Evolutionary conservation across 2,797 vertebrate genomes (phyloP).

Genomic region (Poecilia wingei): DNA sequence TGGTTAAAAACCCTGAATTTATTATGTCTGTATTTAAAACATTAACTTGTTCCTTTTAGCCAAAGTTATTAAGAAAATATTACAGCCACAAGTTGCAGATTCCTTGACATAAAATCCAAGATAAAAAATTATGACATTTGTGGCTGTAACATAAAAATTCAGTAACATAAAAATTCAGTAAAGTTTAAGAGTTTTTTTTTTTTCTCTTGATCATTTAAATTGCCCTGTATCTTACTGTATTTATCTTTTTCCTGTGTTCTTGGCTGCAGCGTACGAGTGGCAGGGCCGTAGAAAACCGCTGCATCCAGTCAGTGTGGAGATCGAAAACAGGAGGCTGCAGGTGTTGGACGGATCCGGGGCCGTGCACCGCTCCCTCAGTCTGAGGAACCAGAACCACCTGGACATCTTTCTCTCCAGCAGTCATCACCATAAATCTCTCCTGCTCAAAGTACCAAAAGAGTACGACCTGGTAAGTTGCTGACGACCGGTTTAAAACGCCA

Average conservation of each 20-base stretch:
- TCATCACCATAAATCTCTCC: slow-evolving; percentile 78
- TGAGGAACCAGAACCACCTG: slow-evolving; percentile 76
- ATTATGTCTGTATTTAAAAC: no score
- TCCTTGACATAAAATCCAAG: neutral
- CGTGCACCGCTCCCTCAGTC: slow-evolving; percentile 79
- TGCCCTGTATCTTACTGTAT: neutral
- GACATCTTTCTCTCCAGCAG: slow-evolving; percentile 86
- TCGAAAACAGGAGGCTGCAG: slow-evolving; percentile 83
- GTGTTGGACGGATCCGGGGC: slow-evolving; percentile 82
- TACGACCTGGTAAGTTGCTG: slow-evolving; percentile 87
- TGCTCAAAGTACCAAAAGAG: slow-evolving; percentile 92
- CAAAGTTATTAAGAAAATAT: no score
- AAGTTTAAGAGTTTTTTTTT: neutral
- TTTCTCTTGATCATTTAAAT: neutral
- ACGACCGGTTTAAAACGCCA: slow-evolving; percentile 8
- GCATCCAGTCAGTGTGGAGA: slow-evolving; percentile 80
- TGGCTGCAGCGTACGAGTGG: slow-evolving; percentile 89
- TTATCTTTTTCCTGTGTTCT: neutral
- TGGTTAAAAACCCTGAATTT: no score
- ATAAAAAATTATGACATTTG: neutral
- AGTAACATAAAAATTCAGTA: neutral
- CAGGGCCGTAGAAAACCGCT: slow-evolving; percentile 79
- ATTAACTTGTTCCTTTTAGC: no score
- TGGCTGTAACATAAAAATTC: neutral
- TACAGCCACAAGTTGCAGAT: no score